Percentiles rank a stretch among this genome's conserved stretches.
Conservation (phyloP, 30 jellyfish, hydroid and myxozoan species). For the Catostylus mosaicus region DNA sequence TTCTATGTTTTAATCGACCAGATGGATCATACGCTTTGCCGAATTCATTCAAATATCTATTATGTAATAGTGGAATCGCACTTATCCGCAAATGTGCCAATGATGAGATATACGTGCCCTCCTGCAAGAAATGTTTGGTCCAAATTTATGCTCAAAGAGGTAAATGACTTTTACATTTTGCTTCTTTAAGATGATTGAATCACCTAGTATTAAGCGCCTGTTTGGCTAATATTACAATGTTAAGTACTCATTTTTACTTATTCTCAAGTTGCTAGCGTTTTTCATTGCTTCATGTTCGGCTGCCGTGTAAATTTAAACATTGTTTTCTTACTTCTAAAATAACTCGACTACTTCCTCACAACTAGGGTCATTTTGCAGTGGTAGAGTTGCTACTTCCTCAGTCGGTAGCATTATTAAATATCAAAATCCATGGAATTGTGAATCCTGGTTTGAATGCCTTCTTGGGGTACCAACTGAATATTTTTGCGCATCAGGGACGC, state of each 20-base stretch:
- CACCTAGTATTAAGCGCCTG: no score
- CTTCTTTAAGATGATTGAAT: neutral
- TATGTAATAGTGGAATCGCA: slow-evolving; percentile 47
- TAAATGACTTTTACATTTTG: neutral
- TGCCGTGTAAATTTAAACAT: no score
- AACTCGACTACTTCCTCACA: neutral
- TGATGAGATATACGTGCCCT: slow-evolving; percentile 35
- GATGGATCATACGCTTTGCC: slow-evolving; percentile 42
- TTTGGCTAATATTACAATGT: no score
- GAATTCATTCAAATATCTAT: slow-evolving; percentile 34
- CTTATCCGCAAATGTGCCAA: slow-evolving; percentile 7
- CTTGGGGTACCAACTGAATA: slow-evolving; percentile 28
- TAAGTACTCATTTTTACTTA: no score
- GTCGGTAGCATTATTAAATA: slow-evolving; percentile 13
- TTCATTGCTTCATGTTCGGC: no score
- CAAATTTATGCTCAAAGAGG: slow-evolving; percentile 46
- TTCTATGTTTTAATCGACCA: slow-evolving; percentile 19
- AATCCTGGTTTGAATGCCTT: slow-evolving; percentile 44
- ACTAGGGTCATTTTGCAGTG: slow-evolving; percentile 38
- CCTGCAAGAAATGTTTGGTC: slow-evolving; percentile 40
- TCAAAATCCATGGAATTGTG: slow-evolving; percentile 59
- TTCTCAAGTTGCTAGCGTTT: no score
- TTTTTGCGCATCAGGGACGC: slow-evolving; percentile 23
- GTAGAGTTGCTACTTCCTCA: slow-evolving; percentile 38
- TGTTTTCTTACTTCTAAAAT: no score